Conservation (phyloP, 2,888 invertebrate species). For the Pseudococcus jackbeardsleyi region DNA sequence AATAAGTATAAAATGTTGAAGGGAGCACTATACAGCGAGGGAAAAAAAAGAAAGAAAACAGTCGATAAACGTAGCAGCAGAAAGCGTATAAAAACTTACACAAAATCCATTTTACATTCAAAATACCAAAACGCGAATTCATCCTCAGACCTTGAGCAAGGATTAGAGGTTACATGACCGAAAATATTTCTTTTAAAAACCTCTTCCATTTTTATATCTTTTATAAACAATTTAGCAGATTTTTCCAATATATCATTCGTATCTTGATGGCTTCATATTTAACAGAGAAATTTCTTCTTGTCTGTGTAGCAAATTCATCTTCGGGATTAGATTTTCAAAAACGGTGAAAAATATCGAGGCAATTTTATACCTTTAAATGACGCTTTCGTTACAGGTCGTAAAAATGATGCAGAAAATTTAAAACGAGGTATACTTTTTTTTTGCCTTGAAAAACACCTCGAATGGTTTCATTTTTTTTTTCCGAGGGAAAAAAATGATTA, state of each 20-base stretch:
- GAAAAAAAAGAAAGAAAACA: conserved; percentile 29
- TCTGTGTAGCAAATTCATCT: conserved; percentile 21
- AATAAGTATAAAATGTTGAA: conserved; percentile 45
- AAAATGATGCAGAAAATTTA: background rate
- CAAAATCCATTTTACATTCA: conserved; percentile 47
- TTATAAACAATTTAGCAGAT: conserved; percentile 41
- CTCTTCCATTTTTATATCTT: conserved; percentile 15
- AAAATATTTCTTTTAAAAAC: conserved; percentile 37
- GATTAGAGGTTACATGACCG: conserved; percentile 40
- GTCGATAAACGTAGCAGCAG: conserved; percentile 40
- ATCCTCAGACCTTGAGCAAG: conserved; percentile 33
- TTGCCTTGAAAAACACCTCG: background rate
- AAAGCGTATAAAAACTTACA: conserved; percentile 49
- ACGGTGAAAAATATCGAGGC: background rate
- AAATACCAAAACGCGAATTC: conserved; percentile 45
- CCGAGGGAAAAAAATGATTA: background rate
- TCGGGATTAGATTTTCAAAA: conserved; percentile 7
- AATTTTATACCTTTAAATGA: background rate
- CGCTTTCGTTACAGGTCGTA: background rate
- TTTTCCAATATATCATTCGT: conserved; percentile 43
- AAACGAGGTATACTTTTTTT: background rate
- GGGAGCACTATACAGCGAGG: background rate
- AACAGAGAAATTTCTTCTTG: background rate
- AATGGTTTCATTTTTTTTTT: background rate
- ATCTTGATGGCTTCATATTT: conserved; percentile 30